Conservation (phyloP, 2,797 vertebrate species). For the Thripadectes ignobilis region DNA sequence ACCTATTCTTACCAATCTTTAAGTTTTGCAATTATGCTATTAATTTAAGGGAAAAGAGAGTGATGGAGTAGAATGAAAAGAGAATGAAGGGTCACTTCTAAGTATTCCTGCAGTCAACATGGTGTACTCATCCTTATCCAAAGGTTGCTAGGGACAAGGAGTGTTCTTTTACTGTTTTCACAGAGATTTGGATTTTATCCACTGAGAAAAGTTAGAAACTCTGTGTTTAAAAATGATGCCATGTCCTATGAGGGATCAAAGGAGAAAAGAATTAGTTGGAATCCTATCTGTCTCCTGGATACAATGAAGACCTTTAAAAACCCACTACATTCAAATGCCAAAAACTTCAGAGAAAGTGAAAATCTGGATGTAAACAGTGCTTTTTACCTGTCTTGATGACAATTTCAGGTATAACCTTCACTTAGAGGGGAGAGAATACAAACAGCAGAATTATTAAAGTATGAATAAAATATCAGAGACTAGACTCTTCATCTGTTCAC, state of each 20-base stretch:
- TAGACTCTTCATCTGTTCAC: background rate
- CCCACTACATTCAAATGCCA: background rate
- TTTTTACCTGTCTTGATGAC: background rate
- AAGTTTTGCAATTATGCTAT: background rate
- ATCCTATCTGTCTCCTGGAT: background rate
- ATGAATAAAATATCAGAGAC: background rate
- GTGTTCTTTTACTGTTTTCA: background rate
- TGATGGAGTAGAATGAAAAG: background rate
- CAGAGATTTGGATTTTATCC: background rate
- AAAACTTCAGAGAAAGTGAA: background rate
- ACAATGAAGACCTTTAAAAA: background rate
- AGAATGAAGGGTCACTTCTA: background rate
- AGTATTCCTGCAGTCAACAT: background rate
- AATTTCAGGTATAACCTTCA: background rate
- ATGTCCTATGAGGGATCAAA: background rate
- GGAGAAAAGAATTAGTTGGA: background rate
- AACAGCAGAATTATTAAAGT: background rate
- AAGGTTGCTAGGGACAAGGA: background rate
- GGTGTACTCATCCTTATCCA: background rate
- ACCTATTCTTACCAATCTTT: background rate
- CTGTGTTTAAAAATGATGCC: background rate
- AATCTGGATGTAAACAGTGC: background rate
- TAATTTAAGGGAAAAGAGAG: background rate
- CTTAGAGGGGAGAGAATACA: background rate
- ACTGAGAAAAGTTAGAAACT: background rate